These are phyloP conservation scores for Byasa hedistus DNA, from an alignment of 2,888 invertebrate genomes.

Conservation along the genomic window DNA sequence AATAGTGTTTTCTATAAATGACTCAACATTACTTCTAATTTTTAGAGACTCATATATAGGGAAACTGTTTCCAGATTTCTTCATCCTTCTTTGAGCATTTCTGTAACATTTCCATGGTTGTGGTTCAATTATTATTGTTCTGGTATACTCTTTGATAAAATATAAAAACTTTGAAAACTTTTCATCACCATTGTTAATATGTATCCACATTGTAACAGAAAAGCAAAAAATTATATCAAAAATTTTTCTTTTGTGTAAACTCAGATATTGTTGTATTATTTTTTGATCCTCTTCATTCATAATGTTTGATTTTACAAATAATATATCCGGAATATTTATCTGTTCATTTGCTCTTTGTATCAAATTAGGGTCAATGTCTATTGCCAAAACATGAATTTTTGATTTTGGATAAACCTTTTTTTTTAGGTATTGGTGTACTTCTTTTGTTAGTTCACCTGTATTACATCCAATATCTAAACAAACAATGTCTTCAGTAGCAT, in stretches of 20 bases:
- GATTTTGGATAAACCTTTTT: slow-evolving; percentile 52
- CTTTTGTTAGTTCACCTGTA: slow-evolving; percentile 86
- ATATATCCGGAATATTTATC: slow-evolving; percentile 67
- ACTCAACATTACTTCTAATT: slow-evolving; percentile 81
- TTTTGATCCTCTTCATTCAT: slow-evolving; percentile 64
- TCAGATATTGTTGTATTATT: slow-evolving; percentile 72
- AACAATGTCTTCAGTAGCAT: slow-evolving; percentile 50
- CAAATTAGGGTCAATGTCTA: slow-evolving; percentile 87
- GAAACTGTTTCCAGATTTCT: slow-evolving; percentile 81
- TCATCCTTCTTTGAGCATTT: slow-evolving; percentile 86
- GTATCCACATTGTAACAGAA: slow-evolving; percentile 95
- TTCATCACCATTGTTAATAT: slow-evolving; percentile 89
- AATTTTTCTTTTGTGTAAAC: slow-evolving; percentile 51
- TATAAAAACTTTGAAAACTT: slow-evolving; percentile 83
- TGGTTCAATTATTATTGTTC: slow-evolving; percentile 86
- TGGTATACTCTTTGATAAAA: slow-evolving; percentile 74
- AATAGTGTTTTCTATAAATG: slow-evolving; percentile 78
- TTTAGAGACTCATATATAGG: slow-evolving; percentile 79
- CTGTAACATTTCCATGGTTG: slow-evolving; percentile 93
- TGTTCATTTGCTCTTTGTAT: slow-evolving; percentile 83
- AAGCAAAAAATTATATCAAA: slow-evolving; percentile 89
- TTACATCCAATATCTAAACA: slow-evolving; percentile 90
- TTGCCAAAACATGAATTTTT: slow-evolving; percentile 78
- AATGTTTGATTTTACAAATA: slow-evolving; percentile 81
- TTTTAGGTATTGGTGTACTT: slow-evolving; percentile 76